Evolutionary conservation across 1,140 invertebrate species (phyloP).

Genomic region (Bilobella aurantiaca): DNA sequence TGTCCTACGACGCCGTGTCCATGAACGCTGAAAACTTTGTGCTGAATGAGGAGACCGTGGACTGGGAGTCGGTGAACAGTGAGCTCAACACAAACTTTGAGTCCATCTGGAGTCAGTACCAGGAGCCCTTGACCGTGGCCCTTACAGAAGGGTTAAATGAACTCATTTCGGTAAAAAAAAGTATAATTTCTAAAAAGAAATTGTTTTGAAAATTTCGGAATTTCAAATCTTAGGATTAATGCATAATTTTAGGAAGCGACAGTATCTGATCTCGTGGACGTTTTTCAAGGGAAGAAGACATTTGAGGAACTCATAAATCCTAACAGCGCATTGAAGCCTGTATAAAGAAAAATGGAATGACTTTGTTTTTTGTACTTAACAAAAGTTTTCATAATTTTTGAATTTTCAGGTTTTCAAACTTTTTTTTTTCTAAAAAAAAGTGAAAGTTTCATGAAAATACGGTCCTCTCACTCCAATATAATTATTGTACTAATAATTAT

Average conservation of each 20-base stretch:
- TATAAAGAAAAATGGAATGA: too few relatives aligned
- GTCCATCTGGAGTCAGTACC: background rate
- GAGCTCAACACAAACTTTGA: constrained; percentile 3
- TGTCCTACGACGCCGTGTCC: background rate
- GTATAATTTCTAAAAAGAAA: background rate
- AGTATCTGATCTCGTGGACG: background rate
- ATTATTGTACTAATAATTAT: too few relatives aligned
- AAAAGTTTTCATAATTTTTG: too few relatives aligned
- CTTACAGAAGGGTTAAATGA: background rate
- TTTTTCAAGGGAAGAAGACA: background rate
- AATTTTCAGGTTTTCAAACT: too few relatives aligned
- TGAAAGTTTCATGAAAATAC: too few relatives aligned
- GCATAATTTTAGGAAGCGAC: background rate
- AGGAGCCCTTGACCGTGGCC: background rate
- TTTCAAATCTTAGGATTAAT: background rate
- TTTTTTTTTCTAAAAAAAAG: too few relatives aligned
- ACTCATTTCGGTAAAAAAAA: background rate
- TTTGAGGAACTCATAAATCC: background rate
- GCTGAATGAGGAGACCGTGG: background rate
- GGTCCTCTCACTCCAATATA: too few relatives aligned
- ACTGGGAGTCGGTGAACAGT: background rate
- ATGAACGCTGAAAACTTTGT: background rate
- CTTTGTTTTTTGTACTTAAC: too few relatives aligned
- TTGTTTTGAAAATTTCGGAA: too few relatives aligned
- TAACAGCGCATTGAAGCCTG: too few relatives aligned